These are phyloP conservation scores for Spodoptera litura DNA, from an alignment of 1,140 invertebrate species.

Conservation along the genomic window DNA sequence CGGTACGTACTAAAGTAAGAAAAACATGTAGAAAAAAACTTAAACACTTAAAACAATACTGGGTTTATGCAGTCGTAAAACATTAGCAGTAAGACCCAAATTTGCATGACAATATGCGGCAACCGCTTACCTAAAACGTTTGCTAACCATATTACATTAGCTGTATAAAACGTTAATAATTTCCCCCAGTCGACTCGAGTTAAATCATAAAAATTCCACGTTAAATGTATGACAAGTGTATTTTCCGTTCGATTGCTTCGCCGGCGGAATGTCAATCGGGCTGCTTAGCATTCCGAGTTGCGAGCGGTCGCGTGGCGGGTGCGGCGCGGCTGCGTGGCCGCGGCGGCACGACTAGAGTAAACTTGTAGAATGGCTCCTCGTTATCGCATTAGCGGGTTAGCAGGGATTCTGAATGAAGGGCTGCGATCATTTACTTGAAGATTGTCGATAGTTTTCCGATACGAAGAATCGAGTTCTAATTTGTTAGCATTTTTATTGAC, in stretches of 20 bases:
- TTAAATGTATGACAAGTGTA: slow-evolving; percentile 78
- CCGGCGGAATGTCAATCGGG: slow-evolving; percentile 66
- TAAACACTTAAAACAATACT: no score
- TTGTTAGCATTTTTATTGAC: no score
- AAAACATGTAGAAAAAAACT: no score
- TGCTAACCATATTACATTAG: slow-evolving; percentile 27
- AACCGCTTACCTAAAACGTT: slow-evolving; percentile 15
- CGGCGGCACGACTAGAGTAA: slow-evolving; percentile 46
- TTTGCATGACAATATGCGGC: background rate
- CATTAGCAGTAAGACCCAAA: background rate
- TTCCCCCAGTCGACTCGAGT: slow-evolving; percentile 32
- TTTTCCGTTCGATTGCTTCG: slow-evolving; percentile 72
- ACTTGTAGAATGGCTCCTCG: slow-evolving; percentile 55
- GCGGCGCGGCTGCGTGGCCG: slow-evolving; percentile 28
- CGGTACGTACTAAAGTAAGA: no score
- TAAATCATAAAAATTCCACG: slow-evolving; percentile 66
- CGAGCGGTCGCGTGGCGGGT: slow-evolving; percentile 16
- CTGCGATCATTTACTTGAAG: background rate
- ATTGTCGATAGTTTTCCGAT: slow-evolving; percentile 11
- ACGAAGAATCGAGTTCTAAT: background rate
- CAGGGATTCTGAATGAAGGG: slow-evolving; percentile 37
- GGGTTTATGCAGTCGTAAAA: no score
- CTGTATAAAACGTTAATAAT: slow-evolving; percentile 43
- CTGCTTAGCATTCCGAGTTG: slow-evolving; percentile 54
- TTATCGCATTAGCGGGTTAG: slow-evolving; percentile 64